Conservation (phyloP, 2,888 invertebrate species). For the Orthonychiurus folsomi region DNA sequence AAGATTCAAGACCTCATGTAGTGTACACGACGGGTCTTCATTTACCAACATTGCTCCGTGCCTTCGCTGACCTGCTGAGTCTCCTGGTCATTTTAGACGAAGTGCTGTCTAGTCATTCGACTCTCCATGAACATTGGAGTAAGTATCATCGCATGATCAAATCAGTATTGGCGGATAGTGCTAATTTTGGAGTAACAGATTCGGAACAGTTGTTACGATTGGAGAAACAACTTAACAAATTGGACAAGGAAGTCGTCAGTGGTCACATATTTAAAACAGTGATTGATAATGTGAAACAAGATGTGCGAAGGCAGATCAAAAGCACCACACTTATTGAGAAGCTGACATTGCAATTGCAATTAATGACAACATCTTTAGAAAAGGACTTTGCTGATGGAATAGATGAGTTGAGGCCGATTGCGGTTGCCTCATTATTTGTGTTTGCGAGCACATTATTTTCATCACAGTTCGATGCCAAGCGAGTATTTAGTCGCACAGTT, state of each 20-base stretch:
- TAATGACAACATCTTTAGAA: slow-evolving; percentile 18
- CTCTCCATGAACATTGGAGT: slow-evolving; percentile 63
- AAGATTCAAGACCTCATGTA: slow-evolving; percentile 47
- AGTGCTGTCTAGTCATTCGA: slow-evolving; percentile 51
- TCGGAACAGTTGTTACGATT: slow-evolving; percentile 58
- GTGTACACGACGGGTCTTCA: slow-evolving; percentile 33
- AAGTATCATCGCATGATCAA: slow-evolving; percentile 66
- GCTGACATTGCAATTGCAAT: slow-evolving; percentile 2
- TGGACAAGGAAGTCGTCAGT: slow-evolving; percentile 57
- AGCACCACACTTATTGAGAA: slow-evolving; percentile 18
- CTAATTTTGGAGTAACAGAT: slow-evolving; percentile 51
- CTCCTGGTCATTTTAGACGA: slow-evolving; percentile 57
- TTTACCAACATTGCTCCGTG: slow-evolving; percentile 38
- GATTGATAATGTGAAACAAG: slow-evolving; percentile 18
- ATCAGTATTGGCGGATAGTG: slow-evolving; percentile 56
- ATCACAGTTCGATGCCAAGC: slow-evolving; percentile 28
- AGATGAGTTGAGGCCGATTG: slow-evolving; percentile 29
- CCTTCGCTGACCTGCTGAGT: slow-evolving; percentile 48
- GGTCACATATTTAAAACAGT: slow-evolving; percentile 59
- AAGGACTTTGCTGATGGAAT: slow-evolving; percentile 24
- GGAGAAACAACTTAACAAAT: slow-evolving; percentile 59
- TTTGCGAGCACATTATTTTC: slow-evolving; percentile 25
- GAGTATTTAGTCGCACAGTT: slow-evolving; percentile 24
- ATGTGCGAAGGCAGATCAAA: slow-evolving; percentile 12
- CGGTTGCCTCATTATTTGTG: slow-evolving; percentile 27